These are phyloP conservation scores for Burhinus bistriatus DNA, from an alignment of 2,113 vertebrate genomes.

Conservation along the genomic window DNA sequence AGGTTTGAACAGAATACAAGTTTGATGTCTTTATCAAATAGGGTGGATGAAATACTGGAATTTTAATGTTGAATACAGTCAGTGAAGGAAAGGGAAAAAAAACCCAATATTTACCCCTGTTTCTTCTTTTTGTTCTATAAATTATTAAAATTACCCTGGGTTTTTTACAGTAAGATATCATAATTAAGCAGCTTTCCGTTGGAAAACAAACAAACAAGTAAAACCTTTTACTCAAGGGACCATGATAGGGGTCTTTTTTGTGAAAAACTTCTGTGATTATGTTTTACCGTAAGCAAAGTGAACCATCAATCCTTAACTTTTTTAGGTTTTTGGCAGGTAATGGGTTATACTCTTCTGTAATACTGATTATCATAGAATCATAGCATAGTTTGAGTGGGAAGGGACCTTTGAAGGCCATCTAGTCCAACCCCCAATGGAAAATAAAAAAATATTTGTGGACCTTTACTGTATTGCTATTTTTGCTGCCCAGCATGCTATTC, in stretches of 20 bases:
- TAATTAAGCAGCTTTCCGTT: not conserved
- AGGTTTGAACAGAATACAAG: not conserved
- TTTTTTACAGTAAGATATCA: not conserved
- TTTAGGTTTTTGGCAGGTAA: not conserved
- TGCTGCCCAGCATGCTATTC: accelerated
- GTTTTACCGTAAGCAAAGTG: not conserved
- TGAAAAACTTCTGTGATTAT: not conserved
- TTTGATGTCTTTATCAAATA: not conserved
- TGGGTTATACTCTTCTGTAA: not conserved
- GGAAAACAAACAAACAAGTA: not conserved
- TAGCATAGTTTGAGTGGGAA: not conserved
- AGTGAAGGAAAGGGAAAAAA: not conserved
- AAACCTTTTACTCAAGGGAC: not conserved
- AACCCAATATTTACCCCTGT: accelerated
- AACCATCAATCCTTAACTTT: not conserved
- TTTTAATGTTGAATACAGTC: not conserved
- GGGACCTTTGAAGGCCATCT: not conserved
- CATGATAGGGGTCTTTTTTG: accelerated
- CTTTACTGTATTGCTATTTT: not conserved
- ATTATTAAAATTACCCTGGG: not conserved
- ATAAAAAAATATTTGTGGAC: not conserved
- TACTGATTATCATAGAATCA: not conserved
- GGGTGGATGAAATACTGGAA: not conserved
- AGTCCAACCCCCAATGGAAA: not conserved
- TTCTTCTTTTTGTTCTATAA: not conserved